A percentile compares a stretch with the other conserved stretches of the same genome.
Conservation (phyloP, 1,140 invertebrate species). For the Dreissena polymorpha region DNA sequence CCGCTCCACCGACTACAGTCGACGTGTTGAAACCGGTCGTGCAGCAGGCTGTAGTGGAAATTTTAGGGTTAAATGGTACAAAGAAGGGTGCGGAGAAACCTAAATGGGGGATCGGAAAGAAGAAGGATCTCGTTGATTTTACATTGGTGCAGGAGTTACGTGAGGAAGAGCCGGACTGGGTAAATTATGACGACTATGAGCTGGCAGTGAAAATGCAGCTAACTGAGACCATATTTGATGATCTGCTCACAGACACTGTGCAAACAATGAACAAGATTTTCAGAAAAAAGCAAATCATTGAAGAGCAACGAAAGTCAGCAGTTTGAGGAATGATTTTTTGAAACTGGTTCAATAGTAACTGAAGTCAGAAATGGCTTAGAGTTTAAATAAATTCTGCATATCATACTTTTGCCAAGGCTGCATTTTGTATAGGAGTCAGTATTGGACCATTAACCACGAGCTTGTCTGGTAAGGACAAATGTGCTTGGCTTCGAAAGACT, state of each 20-base stretch:
- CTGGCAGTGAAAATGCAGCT: constrained; percentile 85
- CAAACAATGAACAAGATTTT: constrained; percentile 72
- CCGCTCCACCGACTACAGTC: constrained; percentile 66
- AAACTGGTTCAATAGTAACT: too few species aligned
- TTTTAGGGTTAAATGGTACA: constrained; percentile 82
- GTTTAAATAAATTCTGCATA: too few species aligned
- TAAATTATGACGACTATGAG: constrained; percentile 87
- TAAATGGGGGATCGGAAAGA: constrained; percentile 86
- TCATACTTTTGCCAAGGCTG: too few species aligned
- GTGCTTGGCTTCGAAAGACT: too few species aligned
- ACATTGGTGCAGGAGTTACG: constrained; percentile 85
- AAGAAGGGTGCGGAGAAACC: constrained; percentile 82
- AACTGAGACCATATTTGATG: constrained; percentile 84
- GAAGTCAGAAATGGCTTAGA: too few species aligned
- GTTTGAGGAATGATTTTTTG: neutral
- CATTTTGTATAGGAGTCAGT: too few species aligned
- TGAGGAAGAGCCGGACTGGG: constrained; percentile 87
- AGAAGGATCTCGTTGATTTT: constrained; percentile 87
- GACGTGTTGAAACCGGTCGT: constrained; percentile 72
- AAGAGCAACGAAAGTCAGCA: constrained; percentile 48
- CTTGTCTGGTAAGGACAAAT: too few species aligned
- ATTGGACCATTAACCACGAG: too few species aligned
- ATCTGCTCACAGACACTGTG: constrained; percentile 84
- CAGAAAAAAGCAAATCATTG: constrained; percentile 56
- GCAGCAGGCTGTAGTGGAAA: constrained; percentile 76